Percentiles rank a stretch among this genome's conserved stretches.
These are phyloP conservation scores for Coracopsis vasa DNA, from an alignment of 2,113 vertebrate species.

Conservation along the genomic window DNA sequence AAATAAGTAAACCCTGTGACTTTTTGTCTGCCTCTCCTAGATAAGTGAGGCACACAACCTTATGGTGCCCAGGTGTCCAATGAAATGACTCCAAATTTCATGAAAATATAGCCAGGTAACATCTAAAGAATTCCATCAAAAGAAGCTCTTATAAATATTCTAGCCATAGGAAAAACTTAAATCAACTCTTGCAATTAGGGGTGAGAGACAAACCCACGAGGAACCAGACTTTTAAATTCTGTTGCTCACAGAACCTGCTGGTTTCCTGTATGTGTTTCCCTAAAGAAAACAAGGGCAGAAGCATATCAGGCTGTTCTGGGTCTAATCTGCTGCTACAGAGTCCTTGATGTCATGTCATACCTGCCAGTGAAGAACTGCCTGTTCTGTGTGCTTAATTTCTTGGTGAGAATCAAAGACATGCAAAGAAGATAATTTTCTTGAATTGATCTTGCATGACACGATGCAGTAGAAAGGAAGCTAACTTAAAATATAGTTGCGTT, in stretches of 20 bases:
- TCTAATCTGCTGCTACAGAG: not conserved
- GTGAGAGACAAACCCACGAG: not conserved
- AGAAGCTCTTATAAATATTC: not conserved
- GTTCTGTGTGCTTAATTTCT: not conserved
- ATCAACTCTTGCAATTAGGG: not conserved
- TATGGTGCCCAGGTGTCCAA: not conserved
- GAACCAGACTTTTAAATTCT: not conserved
- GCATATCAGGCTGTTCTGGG: not conserved
- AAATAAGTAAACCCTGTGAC: not conserved
- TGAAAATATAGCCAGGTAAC: not conserved
- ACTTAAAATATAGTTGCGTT: not conserved
- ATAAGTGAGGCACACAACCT: not conserved
- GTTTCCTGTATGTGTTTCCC: not conserved
- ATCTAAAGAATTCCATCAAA: not conserved
- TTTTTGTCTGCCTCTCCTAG: not conserved
- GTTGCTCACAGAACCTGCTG: not conserved
- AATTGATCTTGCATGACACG: not conserved
- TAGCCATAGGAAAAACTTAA: not conserved
- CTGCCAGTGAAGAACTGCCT: not conserved
- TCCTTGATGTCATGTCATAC: fast-evolving
- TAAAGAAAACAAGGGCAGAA: not conserved
- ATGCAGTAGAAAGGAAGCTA: not conserved
- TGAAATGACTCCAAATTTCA: not conserved
- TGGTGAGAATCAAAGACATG: not conserved
- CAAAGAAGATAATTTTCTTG: not conserved